Conservation (phyloP, 2,797 vertebrate genomes). For the Euphonia xanthogaster region DNA sequence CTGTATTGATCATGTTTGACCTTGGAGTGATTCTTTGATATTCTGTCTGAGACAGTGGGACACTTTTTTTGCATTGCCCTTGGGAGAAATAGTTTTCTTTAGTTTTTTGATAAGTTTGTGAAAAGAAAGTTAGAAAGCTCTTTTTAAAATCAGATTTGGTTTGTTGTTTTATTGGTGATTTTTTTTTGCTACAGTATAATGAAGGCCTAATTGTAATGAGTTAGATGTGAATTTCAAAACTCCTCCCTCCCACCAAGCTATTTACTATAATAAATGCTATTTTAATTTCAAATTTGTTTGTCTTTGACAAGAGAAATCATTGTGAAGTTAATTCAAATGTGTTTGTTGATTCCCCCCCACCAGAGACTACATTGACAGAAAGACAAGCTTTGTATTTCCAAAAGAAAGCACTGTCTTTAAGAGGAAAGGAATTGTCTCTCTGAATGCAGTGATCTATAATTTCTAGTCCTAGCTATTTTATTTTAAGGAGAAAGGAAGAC, state of each 20-base stretch:
- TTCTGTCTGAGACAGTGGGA: background rate
- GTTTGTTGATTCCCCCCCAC: background rate
- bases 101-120: background rate
- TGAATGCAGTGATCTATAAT: background rate
- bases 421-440: background rate
- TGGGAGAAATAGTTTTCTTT: background rate
- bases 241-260: background rate
- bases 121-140: background rate
- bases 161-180: background rate
- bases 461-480: background rate
- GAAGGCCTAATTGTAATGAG: background rate
- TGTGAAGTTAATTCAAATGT: background rate
- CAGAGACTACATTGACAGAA: background rate
- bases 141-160: background rate
- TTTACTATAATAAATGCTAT: background rate
- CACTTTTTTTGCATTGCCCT: background rate
- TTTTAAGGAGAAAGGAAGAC: background rate
- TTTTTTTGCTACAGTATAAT: background rate
- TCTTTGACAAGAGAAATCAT: background rate
- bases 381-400: background rate
- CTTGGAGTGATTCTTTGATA: background rate
- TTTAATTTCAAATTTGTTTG: background rate
- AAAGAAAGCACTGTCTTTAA: background rate
- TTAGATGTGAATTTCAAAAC: background rate
- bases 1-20: background rate